These are phyloP conservation scores for Beaufortia kweichowensis DNA, from an alignment of 2,113 vertebrate genomes.

Conservation along the genomic window DNA sequence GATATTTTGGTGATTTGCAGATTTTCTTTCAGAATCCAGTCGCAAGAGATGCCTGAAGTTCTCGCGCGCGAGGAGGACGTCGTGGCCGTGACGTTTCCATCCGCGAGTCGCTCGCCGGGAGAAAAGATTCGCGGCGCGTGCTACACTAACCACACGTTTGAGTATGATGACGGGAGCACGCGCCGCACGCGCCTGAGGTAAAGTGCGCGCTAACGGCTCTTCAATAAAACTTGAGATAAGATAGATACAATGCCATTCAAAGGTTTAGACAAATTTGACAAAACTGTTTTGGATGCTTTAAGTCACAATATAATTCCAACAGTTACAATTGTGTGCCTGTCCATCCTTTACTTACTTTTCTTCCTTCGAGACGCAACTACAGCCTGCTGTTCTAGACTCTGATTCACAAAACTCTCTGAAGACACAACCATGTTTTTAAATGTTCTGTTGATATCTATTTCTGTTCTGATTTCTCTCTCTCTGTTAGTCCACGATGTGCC, in stretches of 20 bases:
- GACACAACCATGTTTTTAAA: neutral
- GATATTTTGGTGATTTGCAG: neutral
- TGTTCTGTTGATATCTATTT: neutral
- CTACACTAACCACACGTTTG: slow-evolving; percentile 80
- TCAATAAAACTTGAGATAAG: neutral
- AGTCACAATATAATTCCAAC: too few relatives aligned
- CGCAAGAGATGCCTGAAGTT: slow-evolving; percentile 11
- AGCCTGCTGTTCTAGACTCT: neutral
- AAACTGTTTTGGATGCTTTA: too few relatives aligned
- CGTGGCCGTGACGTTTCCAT: neutral
- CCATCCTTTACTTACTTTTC: too few relatives aligned
- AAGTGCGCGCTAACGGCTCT: neutral
- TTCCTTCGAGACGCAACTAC: too few relatives aligned
- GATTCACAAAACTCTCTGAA: neutral
- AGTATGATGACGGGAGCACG: slow-evolving; percentile 76
- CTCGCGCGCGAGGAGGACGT: slow-evolving; percentile 1
- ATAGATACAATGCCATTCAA: too few relatives aligned
- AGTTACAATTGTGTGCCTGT: too few relatives aligned
- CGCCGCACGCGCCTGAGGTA: slow-evolving; percentile 64
- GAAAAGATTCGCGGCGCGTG: slow-evolving; percentile 67
- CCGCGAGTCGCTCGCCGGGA: neutral
- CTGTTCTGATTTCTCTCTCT: slow-evolving; percentile 26
- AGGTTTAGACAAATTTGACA: too few relatives aligned
- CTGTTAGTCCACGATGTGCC: slow-evolving; percentile 45
- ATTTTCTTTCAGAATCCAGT: too few relatives aligned